A percentile compares a stretch with the other conserved stretches of the same genome.
Conservation (phyloP, 2,797 vertebrate genomes). For the Uromys caudimaculatus region DNA sequence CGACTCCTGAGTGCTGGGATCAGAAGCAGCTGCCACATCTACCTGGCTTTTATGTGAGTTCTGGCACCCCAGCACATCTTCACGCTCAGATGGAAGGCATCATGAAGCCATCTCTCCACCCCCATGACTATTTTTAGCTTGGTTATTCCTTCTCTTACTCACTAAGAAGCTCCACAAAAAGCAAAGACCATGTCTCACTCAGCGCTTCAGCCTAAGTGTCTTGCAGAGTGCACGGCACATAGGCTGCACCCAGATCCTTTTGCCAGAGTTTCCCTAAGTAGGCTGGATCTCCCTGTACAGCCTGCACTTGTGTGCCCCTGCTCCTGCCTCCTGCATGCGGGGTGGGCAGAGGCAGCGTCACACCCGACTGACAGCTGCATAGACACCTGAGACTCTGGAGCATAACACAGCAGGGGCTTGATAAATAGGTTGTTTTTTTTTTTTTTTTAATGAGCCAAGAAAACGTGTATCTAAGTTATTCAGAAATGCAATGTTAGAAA, state of each 20-base stretch:
- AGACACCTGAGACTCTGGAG: not conserved
- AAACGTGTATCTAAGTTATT: not conserved
- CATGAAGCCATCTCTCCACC: not conserved
- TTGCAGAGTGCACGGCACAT: fast-evolving
- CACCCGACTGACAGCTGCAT: not conserved
- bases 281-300: not conserved
- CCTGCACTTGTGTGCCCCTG: too few relatives aligned
- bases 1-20: not conserved
- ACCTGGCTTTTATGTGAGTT: not conserved
- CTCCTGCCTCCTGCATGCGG: fast-evolving
- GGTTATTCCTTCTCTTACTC: not conserved
- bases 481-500: not conserved
- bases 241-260: not conserved
- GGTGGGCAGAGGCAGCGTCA: not conserved
- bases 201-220: fast-evolving
- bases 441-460: not conserved
- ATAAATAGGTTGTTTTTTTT: not conserved
- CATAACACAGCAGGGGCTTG: not conserved
- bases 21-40: not conserved
- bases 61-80: not conserved
- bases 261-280: not conserved
- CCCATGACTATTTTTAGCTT: not conserved
- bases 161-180: not conserved
- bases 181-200: not conserved
- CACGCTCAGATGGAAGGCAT: not conserved